These are phyloP conservation scores for Drosophila lacteicornis DNA, from an alignment of 1,140 invertebrate genomes.

Conservation along the genomic window DNA sequence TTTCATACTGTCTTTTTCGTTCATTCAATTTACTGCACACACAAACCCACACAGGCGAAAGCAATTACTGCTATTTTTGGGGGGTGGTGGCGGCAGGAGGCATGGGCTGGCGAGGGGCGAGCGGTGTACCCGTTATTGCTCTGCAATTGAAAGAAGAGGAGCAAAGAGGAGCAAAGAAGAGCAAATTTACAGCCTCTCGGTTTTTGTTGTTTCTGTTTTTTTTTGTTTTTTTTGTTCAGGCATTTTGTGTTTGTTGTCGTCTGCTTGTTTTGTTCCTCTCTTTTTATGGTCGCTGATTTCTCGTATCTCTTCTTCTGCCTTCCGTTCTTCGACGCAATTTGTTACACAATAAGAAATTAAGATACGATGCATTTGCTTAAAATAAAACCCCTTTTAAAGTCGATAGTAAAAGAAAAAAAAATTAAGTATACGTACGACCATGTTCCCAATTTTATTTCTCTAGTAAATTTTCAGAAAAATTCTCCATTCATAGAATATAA, in stretches of 20 bases:
- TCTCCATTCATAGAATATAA: background rate
- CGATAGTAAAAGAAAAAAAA: background rate
- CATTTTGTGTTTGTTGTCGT: slow-evolving; percentile 59
- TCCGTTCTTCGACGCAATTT: slow-evolving; percentile 67
- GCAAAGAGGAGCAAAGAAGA: slow-evolving; percentile 45
- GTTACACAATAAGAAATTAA: slow-evolving; percentile 73
- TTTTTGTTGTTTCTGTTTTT: slow-evolving; percentile 2
- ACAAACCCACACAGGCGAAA: slow-evolving; percentile 39
- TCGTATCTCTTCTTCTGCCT: slow-evolving; percentile 36
- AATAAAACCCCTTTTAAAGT: background rate
- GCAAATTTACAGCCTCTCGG: slow-evolving; percentile 48
- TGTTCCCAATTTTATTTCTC: background rate
- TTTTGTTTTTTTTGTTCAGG: slow-evolving; percentile 10
- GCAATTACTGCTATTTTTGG: slow-evolving; percentile 75
- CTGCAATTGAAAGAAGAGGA: slow-evolving; percentile 71
- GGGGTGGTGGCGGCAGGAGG: background rate
- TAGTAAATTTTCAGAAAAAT: too few relatives aligned
- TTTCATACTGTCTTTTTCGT: slow-evolving; percentile 68
- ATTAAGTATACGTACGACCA: background rate
- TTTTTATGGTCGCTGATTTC: slow-evolving; percentile 52
- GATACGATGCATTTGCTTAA: slow-evolving; percentile 37
- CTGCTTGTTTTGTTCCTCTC: slow-evolving; percentile 67
- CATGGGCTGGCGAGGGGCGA: background rate
- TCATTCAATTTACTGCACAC: slow-evolving; percentile 79
- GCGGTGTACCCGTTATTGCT: slow-evolving; percentile 60